Evolutionary conservation across 92 coral and sea anemone species (phyloP), one percentile per base, ranked within the genome.

Genomic region (Zoanthus sansibaricus): DNA sequence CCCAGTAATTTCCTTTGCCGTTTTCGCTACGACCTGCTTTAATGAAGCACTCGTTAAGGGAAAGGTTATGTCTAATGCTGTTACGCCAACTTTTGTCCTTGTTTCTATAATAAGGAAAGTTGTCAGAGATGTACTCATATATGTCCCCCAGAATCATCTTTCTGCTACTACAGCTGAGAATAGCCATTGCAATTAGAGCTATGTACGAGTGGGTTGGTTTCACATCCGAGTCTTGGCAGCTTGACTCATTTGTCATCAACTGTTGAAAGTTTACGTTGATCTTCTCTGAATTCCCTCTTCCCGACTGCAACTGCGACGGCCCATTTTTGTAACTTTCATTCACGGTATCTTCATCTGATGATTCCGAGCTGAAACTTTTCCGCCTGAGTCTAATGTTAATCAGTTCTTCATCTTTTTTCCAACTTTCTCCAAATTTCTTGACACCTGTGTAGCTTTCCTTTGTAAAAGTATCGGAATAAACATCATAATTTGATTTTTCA

Each of bases 81-180:
- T 97, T 97, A n/a, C 99, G 78, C 99, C 99, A 97, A 68, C 98
- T 95, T 86, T 97, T 97, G 93, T 97, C 99, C 84, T 97, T 97
- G 89, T 95, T 97, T 3, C 98, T 86, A 79, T 97, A 97, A 82
- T 97, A 97, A 7, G 98, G 99, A 70, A 92, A 97, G 87, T 95
- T 97, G 16, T 95, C 98, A 3, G 99, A 95, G 85, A 97, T 97
- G 84, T 97, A 95, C 55, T 92, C 94, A 88, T 97, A 97, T 82
- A 97, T 97, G 77, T 97, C 99, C 3, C 99, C 99, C 7, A 97
- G 91, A 4, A 97, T 93, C 92, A 97, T 95, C 82, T 97, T 97
- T 87, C 95, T 97, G 90, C 90, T 92, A 17, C 95, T 89, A 47
- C 86, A 78, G 78, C 99, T 97, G 12, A 97, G 92, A 44, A 97